Evolutionary conservation across 2,113 vertebrate genomes (phyloP), one percentile per base, ranked within the genome.

Genomic region (Menura novaehollandiae): DNA sequence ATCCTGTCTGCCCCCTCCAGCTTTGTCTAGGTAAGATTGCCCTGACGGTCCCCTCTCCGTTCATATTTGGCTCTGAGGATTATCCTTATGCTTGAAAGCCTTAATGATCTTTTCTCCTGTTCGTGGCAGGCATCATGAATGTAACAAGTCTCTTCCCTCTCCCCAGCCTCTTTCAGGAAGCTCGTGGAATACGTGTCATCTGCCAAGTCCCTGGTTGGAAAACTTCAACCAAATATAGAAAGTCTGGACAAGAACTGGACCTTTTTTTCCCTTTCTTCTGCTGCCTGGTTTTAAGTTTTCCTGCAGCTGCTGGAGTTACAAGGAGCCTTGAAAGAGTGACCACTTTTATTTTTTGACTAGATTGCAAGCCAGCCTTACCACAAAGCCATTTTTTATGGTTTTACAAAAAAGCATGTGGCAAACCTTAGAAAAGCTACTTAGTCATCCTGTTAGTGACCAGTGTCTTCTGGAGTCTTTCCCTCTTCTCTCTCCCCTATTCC

Each of bases 281-380:
- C 49, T 91, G 74, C 86, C 60, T 96, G 37, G 37, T 85, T 97
- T 97, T 87, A 53, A 89, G 76, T 88, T 74, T 93, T 80, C 81
- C 88, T 94, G 74, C 88, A 95, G 95, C 89, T 91, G 92, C 78
- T 95, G 71, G 63, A 95, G 84, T 86, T 96, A 78, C 75, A 91
- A 78, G 71, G 82, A 94, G 59, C 62, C 60, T 91, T 95, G 67
- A 92, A 94, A 94, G 69, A 75, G 84, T 79, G 77, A 80, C 87
- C 91, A 47, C 72, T 94, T 96, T 95, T 97, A 88, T 95, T 97
- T 97, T 96, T 88, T 92, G 4, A 95, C 68, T 96, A 72, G 73
- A 62, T 53, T 95, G 56, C 49, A 94, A 95, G 78, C 41, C 85
- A 95, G 53, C 26, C 47, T 96, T 68, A 87, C 93, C 90, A 87